Base-by-base conservation (phyloP, 2,888 invertebrate genomes). In the Agelastica alni region DNA sequence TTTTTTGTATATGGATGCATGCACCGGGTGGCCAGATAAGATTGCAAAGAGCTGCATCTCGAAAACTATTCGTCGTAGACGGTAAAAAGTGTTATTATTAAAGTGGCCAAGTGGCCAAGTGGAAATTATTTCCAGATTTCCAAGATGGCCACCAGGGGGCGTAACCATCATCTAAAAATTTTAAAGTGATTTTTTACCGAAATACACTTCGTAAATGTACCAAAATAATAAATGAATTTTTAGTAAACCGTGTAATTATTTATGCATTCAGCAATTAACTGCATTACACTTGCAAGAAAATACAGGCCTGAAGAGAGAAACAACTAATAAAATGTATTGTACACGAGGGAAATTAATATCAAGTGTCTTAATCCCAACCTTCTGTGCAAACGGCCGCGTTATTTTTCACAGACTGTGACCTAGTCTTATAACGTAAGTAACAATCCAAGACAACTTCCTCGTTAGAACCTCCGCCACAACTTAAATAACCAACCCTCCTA, bases 331-430 rank as follows among this genome's bases (percentile, higher is more conserved):
- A 77, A 77, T 75, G 73, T 77, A 76, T 77, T 75, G 76, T 72
- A 73, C 77, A 69, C 76, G 70, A 72, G 77, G 77, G 77, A 77
- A 77, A 77, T 77, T 77, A 77, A 77, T 77, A 76, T 76, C 76
- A 76, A 76, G 76, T 76, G 76, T 76, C 76, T 76, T 77, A 77
- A 76, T 76, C 75, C 76, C 74, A 70, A 71, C 74, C 74, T 73
- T 70, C 71, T 73, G 71, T 70, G 73, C 69, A 74, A 75, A 75
- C 73, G 70, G 74, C 73, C 69, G 70, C 71, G 71, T 73, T 74
- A 75, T 75, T 76, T 75, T 75, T 75, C 75, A 74, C 73, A 72
- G 73, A 64, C 71, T 73, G 74, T 70, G 73, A 75, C 74, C 74
- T 69, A 73, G 71, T 72, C 73, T 75, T 74, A 73, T 70, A 63